phyloP scores from a whole-genome alignment of 2,113 vertebrate species.

The Microcebus murinus region DNA sequence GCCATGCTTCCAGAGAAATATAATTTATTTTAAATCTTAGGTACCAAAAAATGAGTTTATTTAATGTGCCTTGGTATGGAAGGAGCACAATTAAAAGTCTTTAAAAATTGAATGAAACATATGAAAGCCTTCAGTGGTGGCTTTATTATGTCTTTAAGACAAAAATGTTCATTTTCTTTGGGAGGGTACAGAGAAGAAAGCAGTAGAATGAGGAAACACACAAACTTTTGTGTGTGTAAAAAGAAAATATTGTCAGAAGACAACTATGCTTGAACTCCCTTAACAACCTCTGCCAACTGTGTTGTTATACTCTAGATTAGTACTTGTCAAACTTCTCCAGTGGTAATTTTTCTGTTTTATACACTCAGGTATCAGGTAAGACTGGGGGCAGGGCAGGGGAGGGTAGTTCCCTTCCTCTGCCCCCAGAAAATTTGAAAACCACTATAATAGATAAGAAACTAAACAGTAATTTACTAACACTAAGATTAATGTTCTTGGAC shows the following conservation, averaged over 20 bases:
- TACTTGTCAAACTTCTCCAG: not conserved
- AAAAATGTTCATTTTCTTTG: not conserved
- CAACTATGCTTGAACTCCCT: not conserved
- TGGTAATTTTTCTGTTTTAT: not conserved
- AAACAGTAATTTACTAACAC: conserved; percentile 7
- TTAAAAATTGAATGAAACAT: not conserved
- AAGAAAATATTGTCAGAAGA: conserved; percentile 38
- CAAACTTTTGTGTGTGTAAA: not conserved
- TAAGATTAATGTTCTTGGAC: not conserved
- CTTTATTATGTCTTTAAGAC: not conserved
- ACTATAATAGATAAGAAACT: not conserved
- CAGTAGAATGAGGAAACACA: not conserved
- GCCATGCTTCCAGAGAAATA: not conserved
- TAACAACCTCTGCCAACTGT: not conserved
- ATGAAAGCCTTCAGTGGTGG: not conserved
- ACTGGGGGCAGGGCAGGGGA: not conserved
- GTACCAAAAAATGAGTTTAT: not conserved
- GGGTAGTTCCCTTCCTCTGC: too few species aligned
- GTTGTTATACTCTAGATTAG: not conserved
- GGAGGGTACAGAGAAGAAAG: not conserved
- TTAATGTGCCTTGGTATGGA: not conserved
- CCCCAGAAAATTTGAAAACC: not conserved
- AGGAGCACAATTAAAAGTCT: not conserved
- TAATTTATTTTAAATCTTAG: not conserved
- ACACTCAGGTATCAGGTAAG: not conserved